Evolutionary conservation across 2,113 vertebrate species (phyloP).

Genomic region (Clarias magur): DNA sequence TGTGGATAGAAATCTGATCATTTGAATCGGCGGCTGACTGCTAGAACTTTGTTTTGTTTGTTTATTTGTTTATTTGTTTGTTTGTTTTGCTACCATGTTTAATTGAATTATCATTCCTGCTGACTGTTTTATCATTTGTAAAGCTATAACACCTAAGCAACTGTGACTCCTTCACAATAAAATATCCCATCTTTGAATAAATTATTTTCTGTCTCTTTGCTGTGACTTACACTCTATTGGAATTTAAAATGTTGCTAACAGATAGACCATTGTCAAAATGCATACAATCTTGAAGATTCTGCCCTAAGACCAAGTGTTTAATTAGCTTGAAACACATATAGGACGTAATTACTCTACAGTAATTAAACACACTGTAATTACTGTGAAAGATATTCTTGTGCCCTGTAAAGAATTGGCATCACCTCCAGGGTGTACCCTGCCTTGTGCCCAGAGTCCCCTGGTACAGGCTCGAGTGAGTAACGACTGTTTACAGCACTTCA

Average conservation of each 20-base stretch:
- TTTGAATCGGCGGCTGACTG: background rate
- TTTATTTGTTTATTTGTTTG: background rate
- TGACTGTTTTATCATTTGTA: conserved; percentile 35
- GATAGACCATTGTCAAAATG: background rate
- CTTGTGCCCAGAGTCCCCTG: too few species aligned
- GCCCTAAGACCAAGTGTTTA: background rate
- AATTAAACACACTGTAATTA: background rate
- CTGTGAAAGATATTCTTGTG: background rate
- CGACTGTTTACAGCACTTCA: conserved; percentile 3
- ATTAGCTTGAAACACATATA: background rate
- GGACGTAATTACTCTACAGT: background rate
- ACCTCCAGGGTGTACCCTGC: too few species aligned
- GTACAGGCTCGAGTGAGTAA: background rate
- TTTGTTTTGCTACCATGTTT: conserved; percentile 23
- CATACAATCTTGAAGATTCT: background rate
- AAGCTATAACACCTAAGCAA: conserved; percentile 40
- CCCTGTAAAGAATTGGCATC: too few species aligned
- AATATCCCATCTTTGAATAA: conserved; percentile 38
- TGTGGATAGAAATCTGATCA: background rate
- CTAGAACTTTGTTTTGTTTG: background rate
- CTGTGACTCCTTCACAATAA: conserved; percentile 53
- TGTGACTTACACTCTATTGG: background rate
- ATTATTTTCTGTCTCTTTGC: conserved; percentile 8
- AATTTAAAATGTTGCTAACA: background rate
- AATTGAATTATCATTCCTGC: conserved; percentile 24